Evolutionary conservation across 2,888 invertebrate species (phyloP), one percentile per base, ranked within the genome.

Genomic region (Drosophila fungiperda): DNA sequence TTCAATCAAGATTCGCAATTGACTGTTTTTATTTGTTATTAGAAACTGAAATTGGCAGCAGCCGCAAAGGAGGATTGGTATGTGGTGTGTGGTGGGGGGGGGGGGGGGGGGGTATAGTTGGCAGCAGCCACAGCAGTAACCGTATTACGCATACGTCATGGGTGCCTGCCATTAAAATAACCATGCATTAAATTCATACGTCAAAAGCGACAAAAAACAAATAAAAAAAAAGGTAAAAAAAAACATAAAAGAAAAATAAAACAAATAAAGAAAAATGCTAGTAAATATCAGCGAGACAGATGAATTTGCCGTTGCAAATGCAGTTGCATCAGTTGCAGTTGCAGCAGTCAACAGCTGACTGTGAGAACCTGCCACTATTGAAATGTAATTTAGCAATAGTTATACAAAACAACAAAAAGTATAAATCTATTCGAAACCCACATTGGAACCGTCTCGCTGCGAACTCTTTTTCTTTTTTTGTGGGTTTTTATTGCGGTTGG

Each of bases 111-210:
- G 6, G 11, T 20, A 20, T 12, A 11, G 20, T 20, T n/a, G 40
- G 36, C 42, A 53, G 48, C 63, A 53, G 65, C 45, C 55, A 7
- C 36, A 29, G 48, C 33, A 36, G 61, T 53, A 42, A 76, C 55
- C 73, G 72, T 73, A 88, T 86, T 71, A 73, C 81, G 76, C 81
- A 88, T 84, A 86, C 83, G 89, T 84, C 83, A 84, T 80, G 83
- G 68, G 45, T 73, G 78, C 68, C 83, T 63, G 76, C 61, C 72
- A 86, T 83, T 72, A 88, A 85, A 82, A 73, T 73, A 70, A 65
- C 66, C 73, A 84, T 58, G 85, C 74, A 83, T 84, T 67, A 77
- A 77, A 68, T 57, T 54, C 69, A 57, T 40, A 55, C 66, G 60
- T 78, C 65, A 65, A 66, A 64, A 50, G 20, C 42, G 50, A 52